Conservation (phyloP, 2,888 invertebrate genomes). For the Philopedon plagiatum region DNA sequence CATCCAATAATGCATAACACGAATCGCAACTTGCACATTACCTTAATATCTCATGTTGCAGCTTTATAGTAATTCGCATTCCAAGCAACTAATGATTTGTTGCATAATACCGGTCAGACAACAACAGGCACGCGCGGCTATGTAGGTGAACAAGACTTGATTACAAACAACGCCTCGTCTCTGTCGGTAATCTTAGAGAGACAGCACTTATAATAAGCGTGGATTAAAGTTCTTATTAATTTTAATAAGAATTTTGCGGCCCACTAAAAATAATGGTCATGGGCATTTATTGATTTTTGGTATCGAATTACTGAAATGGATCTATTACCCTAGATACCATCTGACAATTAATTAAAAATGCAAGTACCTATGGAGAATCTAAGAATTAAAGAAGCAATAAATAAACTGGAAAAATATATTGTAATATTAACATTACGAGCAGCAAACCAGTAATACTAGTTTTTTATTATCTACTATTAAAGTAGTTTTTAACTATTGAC, state of each 20-base stretch:
- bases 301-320: too few species aligned
- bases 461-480: too few species aligned
- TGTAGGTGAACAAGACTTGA: slow-evolving; percentile 44
- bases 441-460: too few species aligned
- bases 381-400: too few species aligned
- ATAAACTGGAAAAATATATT: too few species aligned
- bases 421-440: too few species aligned
- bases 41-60: slow-evolving; percentile 23
- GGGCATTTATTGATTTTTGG: too few species aligned
- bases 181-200: not conserved
- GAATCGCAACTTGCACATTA: slow-evolving; percentile 25
- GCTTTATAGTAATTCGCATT: slow-evolving; percentile 43
- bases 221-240: not conserved
- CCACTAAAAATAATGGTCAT: too few species aligned
- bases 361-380: too few species aligned
- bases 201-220: not conserved
- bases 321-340: too few species aligned
- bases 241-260: not conserved
- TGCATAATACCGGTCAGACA: slow-evolving; percentile 44
- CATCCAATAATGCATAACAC: slow-evolving; percentile 7
- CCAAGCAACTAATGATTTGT: slow-evolving; percentile 45
- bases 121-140: slow-evolving; percentile 36
- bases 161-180: slow-evolving; percentile 34
- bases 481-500: too few species aligned
- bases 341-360: too few species aligned